These are phyloP conservation scores for Helicoverpa assulta DNA, from an alignment of 2,888 invertebrate genomes.

Conservation along the genomic window DNA sequence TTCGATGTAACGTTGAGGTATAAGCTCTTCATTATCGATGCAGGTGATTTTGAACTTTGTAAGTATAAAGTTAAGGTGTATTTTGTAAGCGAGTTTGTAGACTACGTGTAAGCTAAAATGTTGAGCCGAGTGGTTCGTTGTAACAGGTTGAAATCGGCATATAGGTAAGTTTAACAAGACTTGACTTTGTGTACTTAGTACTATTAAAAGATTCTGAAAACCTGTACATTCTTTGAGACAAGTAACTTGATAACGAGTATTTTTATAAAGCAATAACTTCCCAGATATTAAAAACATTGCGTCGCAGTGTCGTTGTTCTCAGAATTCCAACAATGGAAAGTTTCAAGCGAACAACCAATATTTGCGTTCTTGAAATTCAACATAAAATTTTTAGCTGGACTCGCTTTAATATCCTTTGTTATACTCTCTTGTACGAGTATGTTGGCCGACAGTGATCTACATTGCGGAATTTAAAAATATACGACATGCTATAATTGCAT, in stretches of 20 bases:
- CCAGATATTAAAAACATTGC: not conserved
- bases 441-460: not conserved
- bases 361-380: conserved; percentile 42
- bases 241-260: too few relatives aligned
- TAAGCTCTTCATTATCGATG: conserved; percentile 34
- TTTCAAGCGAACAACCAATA: conserved; percentile 26
- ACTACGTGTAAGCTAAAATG: conserved; percentile 49
- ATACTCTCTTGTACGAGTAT: conserved; percentile 7
- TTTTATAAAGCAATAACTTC: too few relatives aligned
- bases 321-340: conserved; percentile 16
- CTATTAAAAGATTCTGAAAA: not conserved
- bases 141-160: conserved; percentile 46
- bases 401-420: conserved; percentile 33
- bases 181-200: conserved; percentile 27
- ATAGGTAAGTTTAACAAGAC: conserved; percentile 47
- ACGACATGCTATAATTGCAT: conserved; percentile 21
- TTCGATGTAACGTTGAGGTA: not conserved
- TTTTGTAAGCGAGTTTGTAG: conserved; percentile 8
- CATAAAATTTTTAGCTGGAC: conserved; percentile 12
- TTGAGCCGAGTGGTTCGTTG: conserved; percentile 39
- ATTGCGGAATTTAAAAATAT: conserved; percentile 15
- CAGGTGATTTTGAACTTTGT: conserved; percentile 34
- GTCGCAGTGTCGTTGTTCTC: conserved; percentile 4
- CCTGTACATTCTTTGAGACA: too few relatives aligned
- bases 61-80: not conserved